Evolutionary conservation across 2,888 invertebrate genomes (phyloP), one percentile per base, ranked within the genome.

Genomic region (Oscheius sp.): DNA sequence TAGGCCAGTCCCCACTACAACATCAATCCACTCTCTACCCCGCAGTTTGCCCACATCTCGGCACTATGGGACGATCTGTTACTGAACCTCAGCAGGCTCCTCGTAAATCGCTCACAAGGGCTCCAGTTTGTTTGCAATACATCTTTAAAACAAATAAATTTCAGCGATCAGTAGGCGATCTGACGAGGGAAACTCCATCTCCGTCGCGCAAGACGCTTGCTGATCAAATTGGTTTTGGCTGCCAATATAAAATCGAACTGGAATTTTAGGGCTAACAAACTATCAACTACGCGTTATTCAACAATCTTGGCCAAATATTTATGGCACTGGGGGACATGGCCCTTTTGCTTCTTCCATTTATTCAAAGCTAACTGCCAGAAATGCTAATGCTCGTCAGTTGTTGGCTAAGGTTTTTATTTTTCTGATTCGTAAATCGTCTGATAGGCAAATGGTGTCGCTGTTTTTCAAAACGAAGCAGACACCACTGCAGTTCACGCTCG

Each of bases 261-360:
- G n/a, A 23, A 4, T 65, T 61, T 50, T 70, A 75, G 83, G 83
- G 12, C 71, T 84, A 2, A 74, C 80, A 17, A 50, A 76, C 3
- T 84, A 84, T 58, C 84, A 84, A 58, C 83, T 80, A 52, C 79
- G 77, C 45, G 76, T 82, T 17, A 65, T 84, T 48, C 33, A 71
- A 20, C 83, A 84, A 68, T 75, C 75, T 42, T 84, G 84, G 84
- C 84, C 84, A n/a, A 84, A 83, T 63, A 82, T 84, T 39, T 84
- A 73, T 63, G 72, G 81, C 0, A 84, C 84, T 8, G 84, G 84
- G 8, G 70, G 73, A 20, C 79, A 74, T 33, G 82, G 82, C 8
- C 71, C 69, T 45, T 84, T 84, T 48, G 81, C 84, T 27, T 71
- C 72, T 8, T 74, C 76, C 42, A 65, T 84, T 37, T 84, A 77